Evolutionary conservation across 2,113 vertebrate genomes (phyloP).

Genomic region (Hippolais icterina): DNA sequence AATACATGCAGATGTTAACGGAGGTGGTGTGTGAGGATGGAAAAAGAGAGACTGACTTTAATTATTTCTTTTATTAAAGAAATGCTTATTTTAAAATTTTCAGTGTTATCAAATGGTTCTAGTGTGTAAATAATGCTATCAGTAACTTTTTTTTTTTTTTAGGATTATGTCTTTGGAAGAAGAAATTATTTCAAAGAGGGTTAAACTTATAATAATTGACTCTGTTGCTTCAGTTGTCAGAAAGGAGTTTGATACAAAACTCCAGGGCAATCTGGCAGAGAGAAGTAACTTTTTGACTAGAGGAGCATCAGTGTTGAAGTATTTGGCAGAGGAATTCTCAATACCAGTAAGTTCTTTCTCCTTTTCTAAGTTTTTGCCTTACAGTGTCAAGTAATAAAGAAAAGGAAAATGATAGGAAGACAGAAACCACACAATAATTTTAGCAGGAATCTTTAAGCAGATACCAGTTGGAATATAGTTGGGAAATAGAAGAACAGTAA

Average conservation of each 20-base stretch:
- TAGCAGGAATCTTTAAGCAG: neutral
- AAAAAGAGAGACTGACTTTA: neutral
- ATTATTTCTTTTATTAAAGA: neutral
- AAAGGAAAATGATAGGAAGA: neutral
- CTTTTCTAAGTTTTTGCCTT: neutral
- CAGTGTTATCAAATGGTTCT: neutral
- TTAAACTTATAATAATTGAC: constrained; percentile 82
- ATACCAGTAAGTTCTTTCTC: constrained; percentile 80
- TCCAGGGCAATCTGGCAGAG: constrained; percentile 79
- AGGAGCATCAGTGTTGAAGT: constrained; percentile 81
- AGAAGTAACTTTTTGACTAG: constrained; percentile 81
- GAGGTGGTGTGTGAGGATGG: neutral
- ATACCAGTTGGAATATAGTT: neutral
- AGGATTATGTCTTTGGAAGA: constrained; percentile 84
- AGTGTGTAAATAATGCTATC: neutral
- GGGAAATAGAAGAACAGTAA: neutral
- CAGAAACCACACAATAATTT: neutral
- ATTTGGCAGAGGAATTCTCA: constrained; percentile 84
- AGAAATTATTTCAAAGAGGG: constrained; percentile 81
- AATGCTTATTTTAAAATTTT: neutral
- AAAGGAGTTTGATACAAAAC: constrained; percentile 85
- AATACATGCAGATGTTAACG: neutral
- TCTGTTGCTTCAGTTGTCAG: constrained; percentile 86
- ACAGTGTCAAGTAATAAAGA: neutral
- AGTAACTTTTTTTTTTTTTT: neutral